phyloP scores from a whole-genome alignment of 1,140 invertebrate genomes.

The Lepidurus couesii region DNA sequence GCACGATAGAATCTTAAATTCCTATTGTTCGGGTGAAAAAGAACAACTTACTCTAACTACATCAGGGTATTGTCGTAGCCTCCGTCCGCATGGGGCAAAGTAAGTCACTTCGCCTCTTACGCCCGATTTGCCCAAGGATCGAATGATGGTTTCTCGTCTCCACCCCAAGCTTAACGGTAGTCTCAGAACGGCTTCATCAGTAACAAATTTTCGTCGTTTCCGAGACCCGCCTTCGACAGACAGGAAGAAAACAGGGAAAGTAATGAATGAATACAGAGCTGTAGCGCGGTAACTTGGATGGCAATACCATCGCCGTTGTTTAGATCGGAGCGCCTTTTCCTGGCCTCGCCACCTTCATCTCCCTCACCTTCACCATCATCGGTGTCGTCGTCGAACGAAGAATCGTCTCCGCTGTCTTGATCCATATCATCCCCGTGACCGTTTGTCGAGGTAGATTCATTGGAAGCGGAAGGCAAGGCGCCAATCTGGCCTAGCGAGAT shows the following conservation, averaged over 20 bases:
- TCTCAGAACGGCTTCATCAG: constrained; percentile 58
- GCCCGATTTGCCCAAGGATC: constrained; percentile 68
- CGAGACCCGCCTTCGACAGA: constrained; percentile 32
- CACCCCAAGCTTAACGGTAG: constrained; percentile 75
- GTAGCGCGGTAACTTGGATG: not conserved
- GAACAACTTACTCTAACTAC: constrained; percentile 46
- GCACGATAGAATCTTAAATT: too few species aligned
- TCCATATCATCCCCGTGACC: constrained; percentile 6
- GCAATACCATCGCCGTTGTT: constrained; percentile 24
- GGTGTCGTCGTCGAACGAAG: constrained; percentile 40
- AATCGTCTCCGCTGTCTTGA: constrained; percentile 50
- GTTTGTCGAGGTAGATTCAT: constrained; percentile 20
- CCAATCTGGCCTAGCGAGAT: constrained; percentile 29
- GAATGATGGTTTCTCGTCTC: constrained; percentile 82
- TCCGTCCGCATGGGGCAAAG: constrained; percentile 75
- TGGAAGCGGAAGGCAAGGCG: constrained; percentile 14
- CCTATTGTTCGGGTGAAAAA: too few species aligned
- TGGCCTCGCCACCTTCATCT: constrained; percentile 35
- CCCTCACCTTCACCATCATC: constrained; percentile 40
- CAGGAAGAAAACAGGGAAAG: constrained; percentile 9
- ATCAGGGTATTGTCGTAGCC: constrained; percentile 66
- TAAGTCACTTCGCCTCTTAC: constrained; percentile 84
- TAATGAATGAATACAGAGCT: not conserved
- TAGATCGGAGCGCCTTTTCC: constrained; percentile 37
- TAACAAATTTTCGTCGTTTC: constrained; percentile 36